Evolutionary conservation across 2,888 invertebrate genomes (phyloP).

Genomic region (Trisateles emortualis): DNA sequence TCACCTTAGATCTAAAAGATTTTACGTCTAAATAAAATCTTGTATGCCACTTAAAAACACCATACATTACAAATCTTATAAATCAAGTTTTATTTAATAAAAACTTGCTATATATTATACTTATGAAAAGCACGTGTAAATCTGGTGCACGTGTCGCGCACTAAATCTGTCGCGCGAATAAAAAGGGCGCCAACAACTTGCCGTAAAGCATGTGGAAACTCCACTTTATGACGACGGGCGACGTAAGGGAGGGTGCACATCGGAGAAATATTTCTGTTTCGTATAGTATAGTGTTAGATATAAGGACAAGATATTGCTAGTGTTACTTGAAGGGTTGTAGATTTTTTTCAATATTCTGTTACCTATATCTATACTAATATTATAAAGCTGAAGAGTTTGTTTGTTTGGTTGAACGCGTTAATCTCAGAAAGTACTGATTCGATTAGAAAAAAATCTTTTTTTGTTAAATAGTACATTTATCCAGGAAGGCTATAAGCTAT

Average conservation of each 20-base stretch:
- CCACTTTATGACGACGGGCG: conserved; percentile 73
- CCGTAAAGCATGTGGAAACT: conserved; percentile 74
- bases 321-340: conserved; percentile 31
- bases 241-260: conserved; percentile 51
- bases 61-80: conserved; percentile 37
- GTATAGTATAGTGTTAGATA: conserved; percentile 60
- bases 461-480: no score
- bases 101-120: conserved; percentile 48
- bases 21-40: no score
- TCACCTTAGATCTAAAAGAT: no score
- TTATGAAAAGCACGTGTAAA: conserved; percentile 55
- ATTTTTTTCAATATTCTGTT: background rate
- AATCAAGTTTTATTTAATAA: conserved; percentile 50
- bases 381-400: no score
- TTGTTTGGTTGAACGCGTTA: no score
- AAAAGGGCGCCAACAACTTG: conserved; percentile 59
- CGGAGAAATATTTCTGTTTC: conserved; percentile 43
- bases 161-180: conserved; percentile 67
- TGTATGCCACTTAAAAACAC: conserved; percentile 43
- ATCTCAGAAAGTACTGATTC: no score
- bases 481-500: no score
- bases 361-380: no score
- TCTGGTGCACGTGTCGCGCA: conserved; percentile 61
- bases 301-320: conserved; percentile 50
- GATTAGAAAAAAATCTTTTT: no score